A percentile compares a stretch with the other conserved stretches of the same genome.
Evolutionary conservation across 2,888 invertebrate species (phyloP).

Genomic region (Hymenopus coronatus): DNA sequence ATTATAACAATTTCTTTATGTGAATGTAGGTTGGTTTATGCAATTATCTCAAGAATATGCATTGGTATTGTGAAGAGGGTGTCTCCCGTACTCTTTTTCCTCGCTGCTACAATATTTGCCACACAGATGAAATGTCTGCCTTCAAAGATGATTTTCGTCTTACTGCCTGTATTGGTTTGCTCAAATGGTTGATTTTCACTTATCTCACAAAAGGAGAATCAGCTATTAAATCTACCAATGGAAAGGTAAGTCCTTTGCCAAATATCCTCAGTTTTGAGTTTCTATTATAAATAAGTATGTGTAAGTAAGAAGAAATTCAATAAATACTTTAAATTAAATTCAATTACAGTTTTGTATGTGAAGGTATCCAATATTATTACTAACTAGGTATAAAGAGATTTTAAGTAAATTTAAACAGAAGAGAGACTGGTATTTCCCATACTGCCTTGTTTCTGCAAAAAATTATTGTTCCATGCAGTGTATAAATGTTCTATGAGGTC

Average conservation of each 20-base stretch:
- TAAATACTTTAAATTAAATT: not conserved
- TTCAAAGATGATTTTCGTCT: slow-evolving; percentile 87
- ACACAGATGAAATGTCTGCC: slow-evolving; percentile 75
- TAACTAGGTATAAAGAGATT: too few species aligned
- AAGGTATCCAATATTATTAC: too few species aligned
- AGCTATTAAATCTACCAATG: slow-evolving; percentile 43
- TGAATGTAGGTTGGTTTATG: slow-evolving; percentile 62
- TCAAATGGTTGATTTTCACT: slow-evolving; percentile 71
- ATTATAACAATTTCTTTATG: too few species aligned
- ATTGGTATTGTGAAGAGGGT: slow-evolving; percentile 82
- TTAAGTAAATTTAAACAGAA: too few species aligned
- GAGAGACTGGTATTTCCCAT: too few species aligned
- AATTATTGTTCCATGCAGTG: too few species aligned
- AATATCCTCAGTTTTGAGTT: not conserved
- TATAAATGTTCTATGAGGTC: too few species aligned
- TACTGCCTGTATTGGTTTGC: slow-evolving; percentile 80
- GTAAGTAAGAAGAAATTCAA: not conserved
- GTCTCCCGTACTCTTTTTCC: slow-evolving; percentile 80
- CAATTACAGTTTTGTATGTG: not conserved
- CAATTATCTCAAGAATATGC: slow-evolving; percentile 72
- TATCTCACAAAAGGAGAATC: slow-evolving; percentile 54
- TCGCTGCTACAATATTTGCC: slow-evolving; percentile 80
- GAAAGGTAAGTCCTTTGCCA: slow-evolving; percentile 36
- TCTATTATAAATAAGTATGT: not conserved
- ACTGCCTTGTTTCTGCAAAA: too few species aligned